Percentiles rank a stretch among this genome's conserved stretches.
phyloP scores from a whole-genome alignment of 1,140 invertebrate genomes.

The Coelopa frigida region DNA sequence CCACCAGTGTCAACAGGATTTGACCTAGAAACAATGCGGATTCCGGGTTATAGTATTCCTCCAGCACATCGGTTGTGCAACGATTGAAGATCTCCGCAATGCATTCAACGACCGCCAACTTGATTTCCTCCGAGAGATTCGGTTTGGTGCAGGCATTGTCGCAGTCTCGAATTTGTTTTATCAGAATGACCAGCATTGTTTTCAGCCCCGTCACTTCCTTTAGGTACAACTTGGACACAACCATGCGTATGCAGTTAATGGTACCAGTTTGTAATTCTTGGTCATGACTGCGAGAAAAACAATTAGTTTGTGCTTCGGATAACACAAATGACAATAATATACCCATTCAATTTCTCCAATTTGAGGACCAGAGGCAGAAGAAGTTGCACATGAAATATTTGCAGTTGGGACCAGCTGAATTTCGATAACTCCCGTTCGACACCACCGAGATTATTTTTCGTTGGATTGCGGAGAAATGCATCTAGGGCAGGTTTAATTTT shows the following conservation, averaged over 20 bases:
- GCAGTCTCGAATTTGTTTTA: constrained; percentile 31
- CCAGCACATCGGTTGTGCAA: constrained; percentile 30
- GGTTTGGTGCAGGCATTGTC: constrained; percentile 15
- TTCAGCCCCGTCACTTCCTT: constrained; percentile 27
- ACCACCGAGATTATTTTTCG: constrained; percentile 18
- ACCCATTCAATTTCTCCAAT: constrained; percentile 31
- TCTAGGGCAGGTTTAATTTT: constrained; percentile 44
- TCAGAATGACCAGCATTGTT: constrained; percentile 29
- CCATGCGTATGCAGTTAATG: constrained; percentile 24
- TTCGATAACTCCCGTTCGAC: constrained; percentile 25
- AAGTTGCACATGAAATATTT: constrained; percentile 33
- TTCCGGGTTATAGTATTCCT: constrained; percentile 28
- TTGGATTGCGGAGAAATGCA: constrained; percentile 27
- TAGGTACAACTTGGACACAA: constrained; percentile 26
- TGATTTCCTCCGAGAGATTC: constrained; percentile 37
- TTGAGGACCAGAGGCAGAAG: constrained; percentile 34
- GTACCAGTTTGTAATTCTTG: constrained; percentile 31
- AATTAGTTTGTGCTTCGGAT: not conserved
- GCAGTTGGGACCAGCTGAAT: constrained; percentile 32
- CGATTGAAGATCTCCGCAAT: constrained; percentile 23
- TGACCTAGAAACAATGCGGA: constrained; percentile 25
- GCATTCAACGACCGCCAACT: constrained; percentile 29
- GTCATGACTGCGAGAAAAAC: constrained; percentile 20
- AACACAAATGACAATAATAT: not conserved
- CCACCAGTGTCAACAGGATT: constrained; percentile 27